Evolutionary conservation across 1,140 invertebrate genomes (phyloP), one percentile per base, ranked within the genome.

Genomic region (Drosophila pallidifrons): DNA sequence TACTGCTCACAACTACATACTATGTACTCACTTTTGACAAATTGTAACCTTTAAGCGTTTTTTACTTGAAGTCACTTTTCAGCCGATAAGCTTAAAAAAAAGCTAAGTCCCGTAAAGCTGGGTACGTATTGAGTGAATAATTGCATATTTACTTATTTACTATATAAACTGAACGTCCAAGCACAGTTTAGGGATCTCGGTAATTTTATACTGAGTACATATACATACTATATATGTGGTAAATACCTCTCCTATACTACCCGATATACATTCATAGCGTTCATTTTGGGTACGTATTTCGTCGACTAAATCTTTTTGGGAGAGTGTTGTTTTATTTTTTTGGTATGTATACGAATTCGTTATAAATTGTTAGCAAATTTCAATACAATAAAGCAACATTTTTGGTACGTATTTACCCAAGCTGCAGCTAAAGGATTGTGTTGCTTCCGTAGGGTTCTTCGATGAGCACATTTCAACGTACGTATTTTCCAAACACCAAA

Each of bases 51-150:
- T 25, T 65, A 82, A 82, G 80, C 80, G 75, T 82, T 83, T 75
- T 83, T 68, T 63, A 70, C 74, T 81, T 77, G 77, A 83, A 81
- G 81, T 81, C 72, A 79, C 51, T 88, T 86, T 79, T 73, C 83
- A 77, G 83, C 71, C 79, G 57, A 54, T 54, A 54, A 28, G 28
- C 28, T 54, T 64, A 63, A 51, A 65, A 72, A 55, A 32, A 32
- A 32, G 32, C 32, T 8, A 32, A 32, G 32, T 8, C 32, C 32
- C 60, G 59, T 81, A 69, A 75, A 52, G 61, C 67, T 73, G 65
- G 83, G 82, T 87, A 88, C 64, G 82, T 87, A 88, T 87, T 72
- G 59, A 81, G 82, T 86, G 72, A 68, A 76, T 57, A 57, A 38
- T 38, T 38, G 3, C 20, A 25, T 25, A 38, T 38, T 38, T 38